A percentile compares a stretch with the other conserved stretches of the same genome.
phyloP scores from a whole-genome alignment of 2,888 invertebrate genomes.

The Sabatieria punctata region DNA sequence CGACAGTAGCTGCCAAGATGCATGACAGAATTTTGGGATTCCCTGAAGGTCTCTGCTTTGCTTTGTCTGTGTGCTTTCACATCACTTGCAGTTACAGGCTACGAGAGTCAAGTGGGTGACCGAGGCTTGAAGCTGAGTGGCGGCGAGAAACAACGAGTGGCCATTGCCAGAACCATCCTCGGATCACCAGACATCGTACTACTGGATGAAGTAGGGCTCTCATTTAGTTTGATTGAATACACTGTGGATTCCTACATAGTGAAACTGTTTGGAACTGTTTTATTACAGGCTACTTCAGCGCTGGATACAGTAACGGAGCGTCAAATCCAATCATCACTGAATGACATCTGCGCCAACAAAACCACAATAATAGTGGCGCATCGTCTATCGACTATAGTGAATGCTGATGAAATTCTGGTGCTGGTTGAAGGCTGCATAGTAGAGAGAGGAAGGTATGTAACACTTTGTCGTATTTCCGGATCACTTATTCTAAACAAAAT shows the following conservation, averaged over 20 bases:
- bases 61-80: too few relatives aligned
- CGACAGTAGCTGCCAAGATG: slow-evolving; percentile 80
- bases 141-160: too few relatives aligned
- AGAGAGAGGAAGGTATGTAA: slow-evolving; percentile 60
- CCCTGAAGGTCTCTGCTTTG: slow-evolving; percentile 58
- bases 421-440: slow-evolving; percentile 74
- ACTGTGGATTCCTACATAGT: too few relatives aligned
- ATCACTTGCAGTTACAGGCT: slow-evolving; percentile 31
- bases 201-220: slow-evolving; percentile 68
- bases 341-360: slow-evolving; percentile 58
- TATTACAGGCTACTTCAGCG: slow-evolving; percentile 48
- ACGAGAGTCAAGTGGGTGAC: slow-evolving; percentile 57
- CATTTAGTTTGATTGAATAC: too few relatives aligned
- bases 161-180: slow-evolving; percentile 81
- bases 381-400: slow-evolving; percentile 71
- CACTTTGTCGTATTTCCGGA: too few relatives aligned
- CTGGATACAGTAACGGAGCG: slow-evolving; percentile 86
- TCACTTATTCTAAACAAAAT: too few relatives aligned
- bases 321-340: slow-evolving; percentile 72
- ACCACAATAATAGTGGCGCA: slow-evolving; percentile 90
- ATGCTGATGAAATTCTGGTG: slow-evolving; percentile 84
- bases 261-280: too few relatives aligned
- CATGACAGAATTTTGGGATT: slow-evolving; percentile 78
- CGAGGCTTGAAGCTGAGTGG: too few relatives aligned
- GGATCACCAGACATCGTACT: slow-evolving; percentile 77